A percentile compares a stretch with the other conserved stretches of the same genome.
Conservation (phyloP, 2,888 invertebrate genomes). For the Philonicus albiceps region DNA sequence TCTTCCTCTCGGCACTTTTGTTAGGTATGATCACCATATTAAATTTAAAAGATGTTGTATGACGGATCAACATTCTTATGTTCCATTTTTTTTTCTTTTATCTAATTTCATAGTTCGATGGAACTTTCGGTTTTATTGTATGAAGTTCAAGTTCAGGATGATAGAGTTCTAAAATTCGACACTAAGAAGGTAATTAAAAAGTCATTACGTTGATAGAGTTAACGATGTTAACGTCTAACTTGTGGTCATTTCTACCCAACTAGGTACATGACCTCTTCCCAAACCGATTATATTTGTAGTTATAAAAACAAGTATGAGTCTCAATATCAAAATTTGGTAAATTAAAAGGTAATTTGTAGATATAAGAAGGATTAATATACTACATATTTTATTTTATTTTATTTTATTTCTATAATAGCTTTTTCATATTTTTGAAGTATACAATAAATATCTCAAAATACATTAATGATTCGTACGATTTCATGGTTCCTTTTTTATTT, state of each 20-base stretch:
- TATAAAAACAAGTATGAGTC: not conserved
- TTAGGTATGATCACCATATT: not conserved
- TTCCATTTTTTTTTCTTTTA: not conserved
- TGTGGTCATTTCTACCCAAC: too few relatives aligned
- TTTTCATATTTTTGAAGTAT: too few relatives aligned
- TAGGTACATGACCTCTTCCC: not conserved
- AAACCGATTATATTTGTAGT: not conserved
- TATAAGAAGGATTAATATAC: too few relatives aligned
- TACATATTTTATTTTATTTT: too few relatives aligned
- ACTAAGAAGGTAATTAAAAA: not conserved
- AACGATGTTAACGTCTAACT: not conserved
- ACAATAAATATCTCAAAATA: too few relatives aligned
- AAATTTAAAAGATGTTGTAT: not conserved
- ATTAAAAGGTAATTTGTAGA: too few relatives aligned
- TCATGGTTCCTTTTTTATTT: too few relatives aligned
- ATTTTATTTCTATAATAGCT: too few relatives aligned
- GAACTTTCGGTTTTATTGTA: not conserved
- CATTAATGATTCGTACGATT: too few relatives aligned
- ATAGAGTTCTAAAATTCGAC: not conserved
- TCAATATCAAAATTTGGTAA: too few relatives aligned
- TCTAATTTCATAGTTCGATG: not conserved
- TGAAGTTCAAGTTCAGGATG: not conserved
- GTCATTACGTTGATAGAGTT: not conserved
- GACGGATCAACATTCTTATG: not conserved
- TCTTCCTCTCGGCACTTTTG: not conserved